A percentile compares a stretch with the other conserved stretches of the same genome.
Evolutionary conservation across 2,797 vertebrate genomes (phyloP).

Genomic region (Amblyopsis hoosieri): DNA sequence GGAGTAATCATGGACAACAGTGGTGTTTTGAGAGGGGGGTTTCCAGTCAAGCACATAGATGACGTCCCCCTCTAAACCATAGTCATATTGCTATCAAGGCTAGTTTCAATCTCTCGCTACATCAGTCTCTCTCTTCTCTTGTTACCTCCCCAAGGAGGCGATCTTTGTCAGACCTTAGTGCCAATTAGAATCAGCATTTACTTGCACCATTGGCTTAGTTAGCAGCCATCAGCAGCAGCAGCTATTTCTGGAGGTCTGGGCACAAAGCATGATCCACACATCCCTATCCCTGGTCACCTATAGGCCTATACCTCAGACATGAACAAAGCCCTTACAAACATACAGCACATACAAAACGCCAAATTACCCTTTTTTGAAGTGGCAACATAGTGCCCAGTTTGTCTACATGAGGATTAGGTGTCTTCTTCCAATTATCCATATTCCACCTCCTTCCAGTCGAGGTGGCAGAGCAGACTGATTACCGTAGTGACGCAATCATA

Average conservation of each 20-base stretch:
- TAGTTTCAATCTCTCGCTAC: neutral
- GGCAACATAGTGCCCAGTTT: constrained; percentile 70
- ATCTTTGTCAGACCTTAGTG: constrained; percentile 1
- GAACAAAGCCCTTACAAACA: constrained; percentile 38
- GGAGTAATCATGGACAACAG: constrained; percentile 52
- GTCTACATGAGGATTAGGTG: constrained; percentile 31
- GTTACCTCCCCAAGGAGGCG: neutral
- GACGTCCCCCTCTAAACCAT: neutral
- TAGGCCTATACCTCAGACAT: constrained; percentile 8
- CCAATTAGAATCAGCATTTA: constrained; percentile 27
- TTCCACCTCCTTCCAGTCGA: constrained; percentile 21
- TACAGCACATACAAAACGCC: constrained; percentile 26
- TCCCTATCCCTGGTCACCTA: constrained; percentile 31
- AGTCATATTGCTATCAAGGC: neutral
- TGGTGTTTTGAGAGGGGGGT: constrained; percentile 23
- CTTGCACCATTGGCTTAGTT: constrained; percentile 26
- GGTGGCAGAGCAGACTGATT: constrained; percentile 19
- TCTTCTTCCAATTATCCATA: constrained; percentile 47
- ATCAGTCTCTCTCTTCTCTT: neutral
- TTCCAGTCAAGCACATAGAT: constrained; percentile 32
- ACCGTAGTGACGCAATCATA: constrained; percentile 29
- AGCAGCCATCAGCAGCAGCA: neutral
- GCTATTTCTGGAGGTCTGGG: neutral
- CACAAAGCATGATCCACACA: constrained; percentile 1
- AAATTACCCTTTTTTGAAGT: constrained; percentile 77